phyloP scores from a whole-genome alignment of 2,888 invertebrate genomes.

The Ceraclea dissimilis region DNA sequence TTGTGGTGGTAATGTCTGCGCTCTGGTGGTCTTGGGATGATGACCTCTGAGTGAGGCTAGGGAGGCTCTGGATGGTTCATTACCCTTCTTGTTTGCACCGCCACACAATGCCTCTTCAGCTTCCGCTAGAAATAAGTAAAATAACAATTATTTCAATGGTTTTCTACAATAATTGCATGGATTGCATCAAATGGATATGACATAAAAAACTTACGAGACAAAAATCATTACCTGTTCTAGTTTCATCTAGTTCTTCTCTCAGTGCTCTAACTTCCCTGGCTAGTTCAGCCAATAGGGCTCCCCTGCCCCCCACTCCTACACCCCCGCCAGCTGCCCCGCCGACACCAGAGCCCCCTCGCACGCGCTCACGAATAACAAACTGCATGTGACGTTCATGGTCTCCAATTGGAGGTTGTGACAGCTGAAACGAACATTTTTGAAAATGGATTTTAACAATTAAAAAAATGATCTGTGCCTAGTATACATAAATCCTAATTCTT shows the following conservation, averaged over 20 bases:
- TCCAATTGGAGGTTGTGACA: slow-evolving; percentile 72
- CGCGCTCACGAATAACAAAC: slow-evolving; percentile 75
- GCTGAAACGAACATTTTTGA: slow-evolving; percentile 44
- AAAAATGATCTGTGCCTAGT: too few species aligned
- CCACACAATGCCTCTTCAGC: slow-evolving; percentile 22
- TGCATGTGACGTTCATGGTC: slow-evolving; percentile 83
- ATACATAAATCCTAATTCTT: too few species aligned
- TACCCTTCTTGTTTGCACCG: slow-evolving; percentile 37
- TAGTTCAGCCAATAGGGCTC: slow-evolving; percentile 76
- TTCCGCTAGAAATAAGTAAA: slow-evolving; percentile 9
- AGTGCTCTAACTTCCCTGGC: slow-evolving; percentile 79
- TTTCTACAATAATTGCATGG: too few species aligned
- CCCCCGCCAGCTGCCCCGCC: slow-evolving; percentile 29
- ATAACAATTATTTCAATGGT: background rate
- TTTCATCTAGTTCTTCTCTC: slow-evolving; percentile 71
- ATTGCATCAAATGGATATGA: too few species aligned
- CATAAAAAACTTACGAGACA: background rate
- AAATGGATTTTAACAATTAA: too few species aligned
- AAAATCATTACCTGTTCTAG: slow-evolving; percentile 15
- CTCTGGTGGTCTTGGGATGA: slow-evolving; percentile 30
- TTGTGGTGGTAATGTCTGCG: slow-evolving; percentile 33
- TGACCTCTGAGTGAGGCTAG: slow-evolving; percentile 37
- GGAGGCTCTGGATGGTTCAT: slow-evolving; percentile 42
- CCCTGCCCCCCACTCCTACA: slow-evolving; percentile 53
- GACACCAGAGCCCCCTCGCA: slow-evolving; percentile 74